Evolutionary conservation across 2,113 vertebrate genomes (phyloP).

Genomic region (Castor canadensis): DNA sequence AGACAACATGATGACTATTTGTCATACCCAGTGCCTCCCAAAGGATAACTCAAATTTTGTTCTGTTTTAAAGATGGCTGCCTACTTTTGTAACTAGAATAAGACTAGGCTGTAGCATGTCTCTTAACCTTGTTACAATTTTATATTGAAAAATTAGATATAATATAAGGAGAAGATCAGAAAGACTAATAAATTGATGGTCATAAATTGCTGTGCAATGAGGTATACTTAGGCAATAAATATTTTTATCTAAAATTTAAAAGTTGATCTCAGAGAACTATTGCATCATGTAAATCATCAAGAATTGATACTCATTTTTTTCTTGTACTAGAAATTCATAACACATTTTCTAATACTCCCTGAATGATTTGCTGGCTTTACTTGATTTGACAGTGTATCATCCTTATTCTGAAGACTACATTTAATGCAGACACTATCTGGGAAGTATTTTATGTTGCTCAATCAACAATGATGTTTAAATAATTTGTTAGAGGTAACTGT

Average conservation of each 20-base stretch:
- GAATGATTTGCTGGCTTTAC: neutral
- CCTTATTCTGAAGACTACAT: neutral
- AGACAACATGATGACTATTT: neutral
- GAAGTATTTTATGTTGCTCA: neutral
- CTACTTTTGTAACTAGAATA: neutral
- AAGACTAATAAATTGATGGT: neutral
- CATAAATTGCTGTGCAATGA: neutral
- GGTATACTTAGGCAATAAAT: neutral
- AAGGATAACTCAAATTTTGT: neutral
- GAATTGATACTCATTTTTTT: neutral
- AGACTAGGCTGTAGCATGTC: neutral
- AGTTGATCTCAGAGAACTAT: neutral
- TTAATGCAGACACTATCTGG: neutral
- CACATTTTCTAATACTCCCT: neutral
- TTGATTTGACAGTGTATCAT: neutral
- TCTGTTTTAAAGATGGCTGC: neutral
- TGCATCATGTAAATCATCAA: neutral
- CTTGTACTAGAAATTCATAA: neutral
- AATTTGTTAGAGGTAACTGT: neutral
- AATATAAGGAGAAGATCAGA: neutral
- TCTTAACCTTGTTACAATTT: neutral
- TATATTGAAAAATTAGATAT: neutral
- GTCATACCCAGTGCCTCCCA: neutral
- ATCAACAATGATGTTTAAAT: neutral
- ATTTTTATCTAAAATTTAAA: constrained; percentile 29